Base-by-base conservation (phyloP, 2,113 vertebrate species). In the Amblyornis subalaris region DNA sequence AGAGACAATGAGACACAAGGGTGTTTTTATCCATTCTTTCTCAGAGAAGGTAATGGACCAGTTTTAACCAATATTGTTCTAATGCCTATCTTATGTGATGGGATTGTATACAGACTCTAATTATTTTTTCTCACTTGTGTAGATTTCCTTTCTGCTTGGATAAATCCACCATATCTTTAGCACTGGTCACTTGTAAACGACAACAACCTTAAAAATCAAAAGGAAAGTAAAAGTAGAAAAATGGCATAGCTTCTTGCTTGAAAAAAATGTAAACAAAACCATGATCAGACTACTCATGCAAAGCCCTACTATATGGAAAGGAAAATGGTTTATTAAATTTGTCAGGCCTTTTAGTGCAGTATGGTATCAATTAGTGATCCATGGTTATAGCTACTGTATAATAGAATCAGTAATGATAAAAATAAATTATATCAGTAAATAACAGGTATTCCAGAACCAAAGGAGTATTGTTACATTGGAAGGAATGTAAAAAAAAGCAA, bases 11-110 rank as follows among this genome's bases (percentile, higher is more conserved):
- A 88, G 89, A 76, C 85, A 88, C 87, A 38, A 66, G 93, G 74
- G 91, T 71, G 75, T 38, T 88, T 90, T 95, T 85, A 90, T 60
- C 75, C 0, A 0, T 53, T 80, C 55, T 48, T 66, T 80, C 90
- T 93, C 82, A 58, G 53, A 77, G 82, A 92, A 92, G 74, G 84
- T 93, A 93, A 96, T 92, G 84, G 79, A 74, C 78, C 83, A 26
- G 2, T 71, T 94, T 74, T 74, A 91, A 86, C 22, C 88, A 62
- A 94, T 60, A 71, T 36, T 55, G 45, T 83, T 74, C 73, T 80
- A 75, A 70, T 67, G 36, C 18, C 64, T 60, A 51, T 13, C 36
- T 36, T 84, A 42, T 80, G 60, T 0, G 1, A 44, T 36, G 18
- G 19, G 36, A 51, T 65, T 83, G 35, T 53, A 72, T 24, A 67